These are phyloP conservation scores for Trachops cirrhosus DNA, from an alignment of 2,797 vertebrate species.

Conservation along the genomic window DNA sequence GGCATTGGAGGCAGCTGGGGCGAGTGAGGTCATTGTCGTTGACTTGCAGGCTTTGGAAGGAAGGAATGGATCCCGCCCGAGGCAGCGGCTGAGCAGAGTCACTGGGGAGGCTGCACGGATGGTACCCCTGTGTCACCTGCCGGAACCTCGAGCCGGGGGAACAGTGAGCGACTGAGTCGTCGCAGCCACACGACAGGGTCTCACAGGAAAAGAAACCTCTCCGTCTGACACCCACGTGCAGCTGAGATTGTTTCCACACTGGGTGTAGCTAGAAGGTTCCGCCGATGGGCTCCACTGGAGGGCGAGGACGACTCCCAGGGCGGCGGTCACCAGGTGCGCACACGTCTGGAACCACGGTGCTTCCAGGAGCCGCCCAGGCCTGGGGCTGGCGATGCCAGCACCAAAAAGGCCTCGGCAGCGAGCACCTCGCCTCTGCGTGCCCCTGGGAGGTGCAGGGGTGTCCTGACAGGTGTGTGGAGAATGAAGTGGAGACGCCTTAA, in stretches of 20 bases:
- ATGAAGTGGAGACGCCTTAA: neutral
- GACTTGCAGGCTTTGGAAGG: neutral
- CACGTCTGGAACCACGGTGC: neutral
- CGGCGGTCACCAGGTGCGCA: neutral
- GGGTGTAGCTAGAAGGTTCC: rapidly evolving
- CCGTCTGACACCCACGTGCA: rapidly evolving
- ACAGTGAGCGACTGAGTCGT: neutral
- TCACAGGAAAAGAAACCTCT: neutral
- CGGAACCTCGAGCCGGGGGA: neutral
- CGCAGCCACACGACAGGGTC: neutral
- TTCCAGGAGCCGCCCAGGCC: neutral
- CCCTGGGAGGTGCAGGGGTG: neutral
- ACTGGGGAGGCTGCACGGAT: neutral
- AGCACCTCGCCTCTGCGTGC: rapidly evolving
- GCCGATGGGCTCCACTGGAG: rapidly evolving
- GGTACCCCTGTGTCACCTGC: neutral
- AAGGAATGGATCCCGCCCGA: neutral
- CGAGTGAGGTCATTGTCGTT: neutral
- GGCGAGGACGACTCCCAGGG: neutral
- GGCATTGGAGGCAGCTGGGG: neutral
- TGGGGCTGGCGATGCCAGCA: rapidly evolving
- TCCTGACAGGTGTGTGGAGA: neutral
- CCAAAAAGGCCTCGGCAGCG: neutral
- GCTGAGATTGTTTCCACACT: neutral
- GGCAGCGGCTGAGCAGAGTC: neutral